These are phyloP conservation scores for Callimorpha dominula DNA, from an alignment of 2,888 invertebrate species.

Conservation along the genomic window DNA sequence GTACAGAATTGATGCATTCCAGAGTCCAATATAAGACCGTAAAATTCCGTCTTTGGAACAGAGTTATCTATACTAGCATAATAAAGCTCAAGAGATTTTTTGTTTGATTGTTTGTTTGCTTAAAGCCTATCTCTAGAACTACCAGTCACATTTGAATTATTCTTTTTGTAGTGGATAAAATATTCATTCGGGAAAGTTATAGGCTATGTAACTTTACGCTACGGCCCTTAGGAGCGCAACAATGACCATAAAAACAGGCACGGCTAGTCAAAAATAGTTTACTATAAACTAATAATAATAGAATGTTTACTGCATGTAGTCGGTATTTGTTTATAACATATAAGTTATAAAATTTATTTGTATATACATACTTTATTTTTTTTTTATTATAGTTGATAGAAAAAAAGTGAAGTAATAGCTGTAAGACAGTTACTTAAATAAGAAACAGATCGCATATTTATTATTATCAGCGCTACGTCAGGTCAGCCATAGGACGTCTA, in stretches of 20 bases:
- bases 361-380: too few species aligned
- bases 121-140: too few species aligned
- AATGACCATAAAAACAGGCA: too few species aligned
- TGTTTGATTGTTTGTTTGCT: too few species aligned
- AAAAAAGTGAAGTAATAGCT: background rate
- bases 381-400: background rate
- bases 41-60: background rate
- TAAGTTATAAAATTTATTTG: background rate
- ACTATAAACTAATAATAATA: background rate
- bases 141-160: too few species aligned
- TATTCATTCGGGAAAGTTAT: too few species aligned
- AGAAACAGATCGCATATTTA: background rate
- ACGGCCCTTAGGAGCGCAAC: too few species aligned
- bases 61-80: background rate
- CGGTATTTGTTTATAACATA: background rate
- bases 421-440: background rate
- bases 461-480: too few species aligned
- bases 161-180: too few species aligned
- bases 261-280: constrained; percentile 3
- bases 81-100: too few species aligned
- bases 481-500: too few species aligned
- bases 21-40: constrained; percentile 16
- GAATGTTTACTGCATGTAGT: background rate
- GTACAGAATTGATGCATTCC: constrained; percentile 7
- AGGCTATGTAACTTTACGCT: too few species aligned